Evolutionary conservation across 2,888 invertebrate species (phyloP), one percentile per base, ranked within the genome.

Genomic region (Nymphalis c-album): DNA sequence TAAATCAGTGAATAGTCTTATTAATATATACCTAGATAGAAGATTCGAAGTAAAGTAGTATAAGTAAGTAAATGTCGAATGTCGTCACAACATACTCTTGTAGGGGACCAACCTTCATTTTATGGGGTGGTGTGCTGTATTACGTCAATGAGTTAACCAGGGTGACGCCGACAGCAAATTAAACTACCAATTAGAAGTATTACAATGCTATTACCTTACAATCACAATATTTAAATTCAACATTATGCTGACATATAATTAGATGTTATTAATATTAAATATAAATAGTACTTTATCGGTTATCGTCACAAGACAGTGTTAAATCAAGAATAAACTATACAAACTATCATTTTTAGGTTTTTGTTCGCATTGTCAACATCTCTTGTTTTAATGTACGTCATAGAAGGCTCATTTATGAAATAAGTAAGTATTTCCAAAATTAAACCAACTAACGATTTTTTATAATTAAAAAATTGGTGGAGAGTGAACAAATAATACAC

Each of bases 21-120:
- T 48, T 58, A 57, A 51, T 22, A 55, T 57, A 48, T 50, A n/a
- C n/a, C n/a, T n/a, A 20, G 20, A 26, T 20, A 20, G 35, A 55
- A 47, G 7, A 40, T 17, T n/a, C 17, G 6, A 6, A 48, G 58
- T 47, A 53, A 65, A 60, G 60, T 65, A 65, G 60, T 60, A 46
- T 60, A 51, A 60, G 53, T 7, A 18, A 68, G 55, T 63, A 66
- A 68, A 73, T 57, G 68, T 67, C 66, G 64, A 73, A 67, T 71
- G 63, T 61, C 71, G 64, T 71, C 72, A 70, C 67, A 71, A 69
- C 67, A 69, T 72, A 80, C 81, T 78, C 81, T 85, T 84, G 83
- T 84, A 79, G 82, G 80, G 83, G 81, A 80, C 85, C 86, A 86
- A 86, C 86, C 87, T 85, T 85, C 85, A 86, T 88, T 88, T 85